Percentiles rank a stretch among this genome's conserved stretches.
Conservation (phyloP, 2,113 vertebrate species). For the Salminus brasiliensis region DNA sequence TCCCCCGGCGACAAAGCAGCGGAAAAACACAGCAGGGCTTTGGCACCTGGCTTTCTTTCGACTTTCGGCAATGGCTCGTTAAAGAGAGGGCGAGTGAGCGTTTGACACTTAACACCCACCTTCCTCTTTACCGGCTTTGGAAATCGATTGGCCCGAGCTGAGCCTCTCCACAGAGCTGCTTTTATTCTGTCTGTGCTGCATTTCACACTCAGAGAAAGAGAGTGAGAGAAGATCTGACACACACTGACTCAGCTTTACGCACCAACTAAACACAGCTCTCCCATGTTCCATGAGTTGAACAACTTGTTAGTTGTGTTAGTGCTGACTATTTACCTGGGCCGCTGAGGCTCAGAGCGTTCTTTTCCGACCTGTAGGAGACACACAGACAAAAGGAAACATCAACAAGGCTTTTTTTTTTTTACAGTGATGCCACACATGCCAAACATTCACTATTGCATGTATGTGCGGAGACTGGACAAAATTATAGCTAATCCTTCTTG, state of each 20-base stretch:
- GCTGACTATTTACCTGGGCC: constrained; percentile 46
- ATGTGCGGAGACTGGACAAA: not conserved
- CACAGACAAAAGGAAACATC: not conserved
- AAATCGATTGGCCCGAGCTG: not conserved
- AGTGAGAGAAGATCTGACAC: not conserved
- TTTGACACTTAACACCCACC: constrained; percentile 42
- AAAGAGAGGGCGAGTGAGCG: constrained; percentile 18
- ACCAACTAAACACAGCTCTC: not conserved
- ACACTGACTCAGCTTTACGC: not conserved
- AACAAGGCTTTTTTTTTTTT: not conserved
- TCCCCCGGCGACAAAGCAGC: not conserved
- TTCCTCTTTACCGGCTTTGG: constrained; percentile 7
- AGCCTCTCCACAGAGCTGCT: constrained; percentile 5
- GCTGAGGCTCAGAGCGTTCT: constrained; percentile 29
- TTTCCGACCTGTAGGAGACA: constrained; percentile 46
- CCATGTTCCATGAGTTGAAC: not conserved
- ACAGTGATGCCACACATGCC: not conserved
- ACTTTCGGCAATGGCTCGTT: constrained; percentile 34
- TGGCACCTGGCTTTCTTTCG: constrained; percentile 27
- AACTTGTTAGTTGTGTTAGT: not conserved
- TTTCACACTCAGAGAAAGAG: constrained; percentile 10
- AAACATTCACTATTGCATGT: not conserved
- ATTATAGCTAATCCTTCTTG: constrained; percentile 9
- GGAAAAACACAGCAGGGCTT: constrained; percentile 25
- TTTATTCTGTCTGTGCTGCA: not conserved